A percentile compares a stretch with the other conserved stretches of the same genome.
Evolutionary conservation across 2,797 vertebrate genomes (phyloP).

Genomic region (Pangasius mekongensis): DNA sequence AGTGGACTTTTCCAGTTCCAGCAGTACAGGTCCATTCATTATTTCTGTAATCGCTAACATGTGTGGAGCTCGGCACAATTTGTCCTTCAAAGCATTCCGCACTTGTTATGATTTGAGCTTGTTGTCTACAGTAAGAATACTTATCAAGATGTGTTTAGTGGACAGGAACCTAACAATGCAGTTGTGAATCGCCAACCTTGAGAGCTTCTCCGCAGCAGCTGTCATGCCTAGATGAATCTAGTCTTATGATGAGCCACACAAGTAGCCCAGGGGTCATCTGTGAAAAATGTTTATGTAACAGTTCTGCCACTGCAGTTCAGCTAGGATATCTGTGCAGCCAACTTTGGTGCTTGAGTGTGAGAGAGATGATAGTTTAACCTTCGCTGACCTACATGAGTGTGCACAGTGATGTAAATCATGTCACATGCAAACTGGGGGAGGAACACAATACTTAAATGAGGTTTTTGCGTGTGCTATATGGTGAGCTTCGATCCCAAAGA

Average conservation of each 20-base stretch:
- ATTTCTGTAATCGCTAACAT: slow-evolving; percentile 18
- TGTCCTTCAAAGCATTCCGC: slow-evolving; percentile 11
- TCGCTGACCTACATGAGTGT: background rate
- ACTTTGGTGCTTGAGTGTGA: background rate
- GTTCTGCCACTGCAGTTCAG: slow-evolving; percentile 39
- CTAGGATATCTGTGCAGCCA: slow-evolving; percentile 62
- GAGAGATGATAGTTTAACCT: slow-evolving; percentile 37
- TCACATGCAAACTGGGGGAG: background rate
- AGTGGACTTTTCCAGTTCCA: slow-evolving; percentile 7
- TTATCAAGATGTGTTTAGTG: background rate
- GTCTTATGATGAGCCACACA: slow-evolving; percentile 47
- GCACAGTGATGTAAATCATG: slow-evolving; percentile 13
- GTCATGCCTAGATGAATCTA: slow-evolving; percentile 62
- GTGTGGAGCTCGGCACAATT: slow-evolving; percentile 7
- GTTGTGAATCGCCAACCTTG: slow-evolving; percentile 13
- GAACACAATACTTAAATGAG: background rate
- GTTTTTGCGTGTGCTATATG: too few relatives aligned
- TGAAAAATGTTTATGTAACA: slow-evolving; percentile 66
- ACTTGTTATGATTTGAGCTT: background rate
- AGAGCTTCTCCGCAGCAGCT: slow-evolving; percentile 20
- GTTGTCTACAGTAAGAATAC: background rate
- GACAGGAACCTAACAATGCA: background rate
- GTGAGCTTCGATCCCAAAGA: background rate
- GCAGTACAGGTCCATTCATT: slow-evolving; percentile 4
- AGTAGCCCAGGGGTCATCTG: slow-evolving; percentile 56